phyloP scores from a whole-genome alignment of 2,797 vertebrate genomes.

The Coracias cyanogaster region DNA sequence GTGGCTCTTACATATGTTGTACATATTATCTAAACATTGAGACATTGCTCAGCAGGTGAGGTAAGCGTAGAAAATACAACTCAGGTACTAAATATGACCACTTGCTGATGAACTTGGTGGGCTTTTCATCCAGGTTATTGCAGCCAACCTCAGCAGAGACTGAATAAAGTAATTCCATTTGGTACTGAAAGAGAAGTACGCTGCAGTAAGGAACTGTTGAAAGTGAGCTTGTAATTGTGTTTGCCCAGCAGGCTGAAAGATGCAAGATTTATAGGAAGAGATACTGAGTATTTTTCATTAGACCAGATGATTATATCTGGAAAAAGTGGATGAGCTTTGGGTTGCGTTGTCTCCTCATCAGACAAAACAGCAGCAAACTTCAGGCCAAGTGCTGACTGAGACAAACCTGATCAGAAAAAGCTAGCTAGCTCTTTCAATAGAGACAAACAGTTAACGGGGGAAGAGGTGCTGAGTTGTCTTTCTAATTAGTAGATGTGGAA shows the following conservation, averaged over 20 bases:
- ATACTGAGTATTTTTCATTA: not conserved
- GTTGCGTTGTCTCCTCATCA: rapidly evolving
- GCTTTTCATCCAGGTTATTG: not conserved
- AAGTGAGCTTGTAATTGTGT: not conserved
- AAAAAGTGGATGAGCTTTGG: not conserved
- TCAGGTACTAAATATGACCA: not conserved
- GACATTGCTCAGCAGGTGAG: not conserved
- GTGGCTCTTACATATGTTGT: not conserved
- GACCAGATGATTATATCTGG: not conserved
- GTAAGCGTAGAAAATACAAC: not conserved
- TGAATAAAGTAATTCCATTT: not conserved
- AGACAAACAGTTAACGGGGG: not conserved
- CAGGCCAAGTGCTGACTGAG: not conserved
- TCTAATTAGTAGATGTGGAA: not conserved
- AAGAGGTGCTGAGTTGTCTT: not conserved
- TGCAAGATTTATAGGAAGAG: not conserved
- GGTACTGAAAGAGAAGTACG: not conserved
- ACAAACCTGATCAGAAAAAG: not conserved
- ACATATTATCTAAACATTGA: not conserved
- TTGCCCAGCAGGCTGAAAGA: not conserved
- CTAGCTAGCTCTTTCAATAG: not conserved
- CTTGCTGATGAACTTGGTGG: not conserved
- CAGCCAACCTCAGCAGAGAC: not conserved
- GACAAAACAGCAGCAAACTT: not conserved
- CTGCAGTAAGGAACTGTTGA: not conserved